phyloP scores from a whole-genome alignment of 2,797 vertebrate species.

The Hemibagrus guttatus region DNA sequence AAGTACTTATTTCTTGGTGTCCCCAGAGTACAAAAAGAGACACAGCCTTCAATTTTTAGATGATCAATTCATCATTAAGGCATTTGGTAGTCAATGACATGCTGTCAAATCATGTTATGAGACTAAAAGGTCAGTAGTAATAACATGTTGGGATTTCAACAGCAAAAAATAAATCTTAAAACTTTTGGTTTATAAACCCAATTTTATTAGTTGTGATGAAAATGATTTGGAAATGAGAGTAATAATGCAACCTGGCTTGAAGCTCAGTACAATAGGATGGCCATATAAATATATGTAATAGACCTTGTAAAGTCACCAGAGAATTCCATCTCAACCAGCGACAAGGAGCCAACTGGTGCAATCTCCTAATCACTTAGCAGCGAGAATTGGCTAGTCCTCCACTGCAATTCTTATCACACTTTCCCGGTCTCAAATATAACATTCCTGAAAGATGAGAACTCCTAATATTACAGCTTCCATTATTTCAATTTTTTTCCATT shows the following conservation, averaged over 20 bases:
- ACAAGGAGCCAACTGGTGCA: slow-evolving; percentile 6
- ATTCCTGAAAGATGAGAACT: neutral
- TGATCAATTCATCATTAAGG: slow-evolving; percentile 8
- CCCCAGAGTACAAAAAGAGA: neutral
- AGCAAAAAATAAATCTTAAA: neutral
- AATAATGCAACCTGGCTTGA: neutral
- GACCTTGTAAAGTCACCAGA: neutral
- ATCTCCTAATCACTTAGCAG: neutral
- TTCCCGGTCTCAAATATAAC: neutral
- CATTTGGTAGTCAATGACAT: slow-evolving; percentile 1
- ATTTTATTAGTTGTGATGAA: neutral
- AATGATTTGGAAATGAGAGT: neutral
- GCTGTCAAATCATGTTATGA: slow-evolving; percentile 1
- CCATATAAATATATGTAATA: neutral
- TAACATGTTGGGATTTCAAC: neutral
- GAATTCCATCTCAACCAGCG: neutral
- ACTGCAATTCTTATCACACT: neutral
- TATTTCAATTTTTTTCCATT: too few relatives aligned
- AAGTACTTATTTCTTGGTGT: neutral
- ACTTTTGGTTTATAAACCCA: neutral
- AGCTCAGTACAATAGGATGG: neutral
- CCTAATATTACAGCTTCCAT: neutral
- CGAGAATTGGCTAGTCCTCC: neutral
- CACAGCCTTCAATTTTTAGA: neutral
- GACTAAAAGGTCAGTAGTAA: slow-evolving; percentile 18